Percentiles rank a stretch among this genome's conserved stretches.
Conservation (phyloP, 2,113 vertebrate species). For the Boulengeromyrus knoepffleri region DNA sequence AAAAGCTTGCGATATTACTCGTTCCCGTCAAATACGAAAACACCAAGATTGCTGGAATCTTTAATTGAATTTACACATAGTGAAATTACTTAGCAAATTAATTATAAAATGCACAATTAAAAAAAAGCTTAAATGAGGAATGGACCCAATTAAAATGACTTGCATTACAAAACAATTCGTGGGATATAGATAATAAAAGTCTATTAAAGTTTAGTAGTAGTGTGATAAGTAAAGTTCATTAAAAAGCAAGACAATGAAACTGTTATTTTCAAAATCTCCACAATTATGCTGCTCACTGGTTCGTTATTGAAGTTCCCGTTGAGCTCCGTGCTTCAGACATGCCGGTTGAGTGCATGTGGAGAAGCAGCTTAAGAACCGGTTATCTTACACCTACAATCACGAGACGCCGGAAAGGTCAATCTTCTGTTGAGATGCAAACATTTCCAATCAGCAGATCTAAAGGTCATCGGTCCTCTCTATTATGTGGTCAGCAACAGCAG, state of each 20-base stretch:
- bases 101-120: background rate
- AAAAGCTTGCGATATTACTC: background rate
- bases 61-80: background rate
- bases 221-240: background rate
- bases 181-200: background rate
- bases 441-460: conserved; percentile 23
- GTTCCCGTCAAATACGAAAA: background rate
- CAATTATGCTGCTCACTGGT: background rate
- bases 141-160: background rate
- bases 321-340: background rate
- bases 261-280: background rate
- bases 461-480: conserved; percentile 27
- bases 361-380: background rate
- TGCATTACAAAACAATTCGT: background rate
- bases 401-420: conserved; percentile 14
- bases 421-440: conserved; percentile 12
- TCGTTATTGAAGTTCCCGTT: background rate
- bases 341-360: background rate
- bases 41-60: background rate
- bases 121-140: background rate
- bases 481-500: conserved; percentile 16
- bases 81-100: background rate
- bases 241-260: background rate
- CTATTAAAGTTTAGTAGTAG: background rate
- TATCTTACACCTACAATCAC: conserved; percentile 6